These are phyloP conservation scores for Dendrolimus punctatus DNA, from an alignment of 1,140 invertebrate species.

Conservation along the genomic window DNA sequence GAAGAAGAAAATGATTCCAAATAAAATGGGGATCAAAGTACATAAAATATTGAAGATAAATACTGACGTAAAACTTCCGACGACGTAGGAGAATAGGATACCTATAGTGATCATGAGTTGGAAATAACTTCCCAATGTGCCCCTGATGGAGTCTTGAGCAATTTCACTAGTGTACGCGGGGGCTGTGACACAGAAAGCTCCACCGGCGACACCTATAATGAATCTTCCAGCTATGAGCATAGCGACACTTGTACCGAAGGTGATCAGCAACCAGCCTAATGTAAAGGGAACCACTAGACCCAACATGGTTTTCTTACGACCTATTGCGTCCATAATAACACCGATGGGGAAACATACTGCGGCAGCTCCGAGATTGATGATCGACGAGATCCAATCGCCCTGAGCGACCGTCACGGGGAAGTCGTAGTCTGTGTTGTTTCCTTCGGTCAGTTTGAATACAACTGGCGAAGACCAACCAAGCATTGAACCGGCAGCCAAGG, in stretches of 20 bases:
- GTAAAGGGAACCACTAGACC: slow-evolving; percentile 80
- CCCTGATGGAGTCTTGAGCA: slow-evolving; percentile 83
- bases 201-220: slow-evolving; percentile 81
- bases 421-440: slow-evolving; percentile 64
- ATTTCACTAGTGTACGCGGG: slow-evolving; percentile 90
- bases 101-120: slow-evolving; percentile 84
- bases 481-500: slow-evolving; percentile 73
- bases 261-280: slow-evolving; percentile 84
- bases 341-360: slow-evolving; percentile 81
- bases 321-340: slow-evolving; percentile 81
- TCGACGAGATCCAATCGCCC: slow-evolving; percentile 81
- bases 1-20: slow-evolving; percentile 78
- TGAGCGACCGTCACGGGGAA: slow-evolving; percentile 69
- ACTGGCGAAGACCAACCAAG: slow-evolving; percentile 86
- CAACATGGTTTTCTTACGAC: slow-evolving; percentile 83
- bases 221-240: slow-evolving; percentile 84
- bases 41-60: slow-evolving; percentile 78
- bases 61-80: slow-evolving; percentile 76
- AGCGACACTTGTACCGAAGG: slow-evolving; percentile 75
- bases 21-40: slow-evolving; percentile 77
- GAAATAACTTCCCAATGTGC: slow-evolving; percentile 84
- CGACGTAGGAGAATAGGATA: slow-evolving; percentile 79
- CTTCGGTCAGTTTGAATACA: slow-evolving; percentile 65
- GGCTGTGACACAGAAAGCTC: slow-evolving; percentile 82
- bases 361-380: slow-evolving; percentile 81